phyloP scores from a whole-genome alignment of 2,113 vertebrate species.

The Perccottus glenii region DNA sequence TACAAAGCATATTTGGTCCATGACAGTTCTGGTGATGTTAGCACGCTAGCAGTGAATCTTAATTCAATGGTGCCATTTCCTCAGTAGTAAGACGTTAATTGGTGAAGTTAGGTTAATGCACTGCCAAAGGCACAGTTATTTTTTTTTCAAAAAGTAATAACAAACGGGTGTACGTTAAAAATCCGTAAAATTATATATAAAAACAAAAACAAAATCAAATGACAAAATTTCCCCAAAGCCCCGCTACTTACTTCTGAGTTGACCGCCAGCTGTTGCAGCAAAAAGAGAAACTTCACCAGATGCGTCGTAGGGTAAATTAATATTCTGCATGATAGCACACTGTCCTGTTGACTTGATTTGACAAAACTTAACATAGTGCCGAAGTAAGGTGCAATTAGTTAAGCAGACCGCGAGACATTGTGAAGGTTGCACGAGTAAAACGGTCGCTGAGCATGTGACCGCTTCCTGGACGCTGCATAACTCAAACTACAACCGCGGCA shows the following conservation, averaged over 20 bases:
- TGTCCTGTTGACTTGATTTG: neutral
- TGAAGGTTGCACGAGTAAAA: slow-evolving; percentile 9
- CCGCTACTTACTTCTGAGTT: slow-evolving; percentile 43
- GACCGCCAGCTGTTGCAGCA: slow-evolving; percentile 63
- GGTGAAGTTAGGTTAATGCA: too few relatives aligned
- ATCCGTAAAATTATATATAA: neutral
- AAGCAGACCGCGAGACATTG: neutral
- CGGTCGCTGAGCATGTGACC: slow-evolving; percentile 25
- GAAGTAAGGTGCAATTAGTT: neutral
- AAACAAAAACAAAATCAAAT: neutral
- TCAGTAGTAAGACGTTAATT: neutral
- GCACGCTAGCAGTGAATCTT: neutral
- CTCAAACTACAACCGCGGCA: slow-evolving; percentile 59
- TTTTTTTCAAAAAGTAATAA: neutral
- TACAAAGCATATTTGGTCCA: neutral
- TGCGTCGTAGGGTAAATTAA: neutral
- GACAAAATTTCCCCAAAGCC: neutral
- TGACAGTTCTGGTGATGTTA: neutral
- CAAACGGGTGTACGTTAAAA: too few relatives aligned
- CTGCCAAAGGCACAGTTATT: neutral
- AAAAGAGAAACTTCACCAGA: slow-evolving; percentile 29
- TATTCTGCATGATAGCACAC: neutral
- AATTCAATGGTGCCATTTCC: neutral
- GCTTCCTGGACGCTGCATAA: slow-evolving; percentile 32
- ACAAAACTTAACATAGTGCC: slow-evolving; percentile 1